Base-by-base conservation (phyloP, 2,797 vertebrate genomes). In the Luscinia megarhynchos region DNA sequence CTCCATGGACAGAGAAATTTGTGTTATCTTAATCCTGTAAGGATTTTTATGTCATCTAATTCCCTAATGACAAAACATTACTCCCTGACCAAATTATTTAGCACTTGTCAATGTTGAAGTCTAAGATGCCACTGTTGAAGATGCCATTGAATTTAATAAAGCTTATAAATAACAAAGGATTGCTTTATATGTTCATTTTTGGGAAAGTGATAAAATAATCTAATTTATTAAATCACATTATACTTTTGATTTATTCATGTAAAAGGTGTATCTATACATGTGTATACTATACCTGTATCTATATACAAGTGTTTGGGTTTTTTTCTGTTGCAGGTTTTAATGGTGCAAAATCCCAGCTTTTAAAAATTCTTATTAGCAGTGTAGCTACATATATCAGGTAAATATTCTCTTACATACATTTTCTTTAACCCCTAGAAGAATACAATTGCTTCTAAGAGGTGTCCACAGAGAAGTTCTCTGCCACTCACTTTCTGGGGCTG, bases 221-320 rank as follows among this genome's bases (percentile, higher is more conserved):
- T 76, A 3, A 53, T 67, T 72, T 62, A 26, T 58, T 54, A n/a
- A 72, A 54, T 54, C 22, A 23, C 6, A 45, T 18, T 27, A 21
- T 36, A 58, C 2, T 17, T 90, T 75, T 40, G 18, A n/a, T 18
- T 62, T 43, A 40, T 16, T 40, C 1, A 12, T 13, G 34, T 29
- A 18, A 41, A 34, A 70, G 53, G 1, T 50, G 30, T 57, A 2
- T 38, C 38, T 38, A 38, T 38, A 38, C 13, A 38, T 12, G 38
- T 38, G 13, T 38, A 38, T 38, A 38, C 38, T 38, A 38, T 38
- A 38, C 38, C 18, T 68, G 51, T 36, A 36, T 53, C 79, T 66
- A 32, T 69, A 29, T 30, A 21, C 6, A 67, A 72, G 16, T 17
- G 2, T 5, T 45, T 53, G 8, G 2, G 0, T 0, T 1, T 8